These are phyloP conservation scores for Pampus argenteus DNA, from an alignment of 2,797 vertebrate genomes.

Conservation along the genomic window DNA sequence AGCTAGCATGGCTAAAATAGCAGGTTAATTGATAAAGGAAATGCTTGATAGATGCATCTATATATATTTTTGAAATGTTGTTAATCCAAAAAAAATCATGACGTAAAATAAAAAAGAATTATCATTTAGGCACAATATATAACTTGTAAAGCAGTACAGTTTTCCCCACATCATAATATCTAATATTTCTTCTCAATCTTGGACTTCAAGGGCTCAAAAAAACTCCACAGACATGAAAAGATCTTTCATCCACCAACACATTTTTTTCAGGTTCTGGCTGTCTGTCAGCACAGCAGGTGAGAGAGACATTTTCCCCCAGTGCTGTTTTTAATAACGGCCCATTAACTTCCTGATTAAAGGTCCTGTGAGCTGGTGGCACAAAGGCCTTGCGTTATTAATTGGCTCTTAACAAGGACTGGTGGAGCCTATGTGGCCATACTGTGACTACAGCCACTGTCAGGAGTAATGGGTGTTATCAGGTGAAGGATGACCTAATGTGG, in stretches of 20 bases:
- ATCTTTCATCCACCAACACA: slow-evolving; percentile 39
- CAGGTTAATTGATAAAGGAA: too few relatives aligned
- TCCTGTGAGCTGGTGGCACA: slow-evolving; percentile 60
- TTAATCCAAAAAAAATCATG: too few relatives aligned
- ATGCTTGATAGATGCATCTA: too few relatives aligned
- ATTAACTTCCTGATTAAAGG: slow-evolving; percentile 81
- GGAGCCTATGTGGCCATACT: slow-evolving; percentile 48
- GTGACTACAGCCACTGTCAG: slow-evolving; percentile 64
- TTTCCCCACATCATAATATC: slow-evolving; percentile 4
- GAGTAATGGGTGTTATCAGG: slow-evolving; percentile 71
- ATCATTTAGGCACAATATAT: neutral
- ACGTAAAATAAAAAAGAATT: neutral
- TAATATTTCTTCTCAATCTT: slow-evolving; percentile 20
- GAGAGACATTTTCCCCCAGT: slow-evolving; percentile 51
- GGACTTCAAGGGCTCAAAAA: slow-evolving; percentile 24
- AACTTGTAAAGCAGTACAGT: neutral
- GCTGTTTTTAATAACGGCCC: slow-evolving; percentile 75
- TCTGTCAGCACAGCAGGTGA: slow-evolving; percentile 67
- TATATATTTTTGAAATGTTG: too few relatives aligned
- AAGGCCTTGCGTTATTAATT: slow-evolving; percentile 74
- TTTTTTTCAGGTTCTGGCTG: slow-evolving; percentile 26
- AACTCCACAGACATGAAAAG: slow-evolving; percentile 15
- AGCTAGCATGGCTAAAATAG: too few relatives aligned
- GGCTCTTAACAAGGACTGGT: slow-evolving; percentile 68
- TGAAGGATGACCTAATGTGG: slow-evolving; percentile 73